Base-by-base conservation (phyloP, 1,140 invertebrate genomes). In the Drosophila saltans region DNA sequence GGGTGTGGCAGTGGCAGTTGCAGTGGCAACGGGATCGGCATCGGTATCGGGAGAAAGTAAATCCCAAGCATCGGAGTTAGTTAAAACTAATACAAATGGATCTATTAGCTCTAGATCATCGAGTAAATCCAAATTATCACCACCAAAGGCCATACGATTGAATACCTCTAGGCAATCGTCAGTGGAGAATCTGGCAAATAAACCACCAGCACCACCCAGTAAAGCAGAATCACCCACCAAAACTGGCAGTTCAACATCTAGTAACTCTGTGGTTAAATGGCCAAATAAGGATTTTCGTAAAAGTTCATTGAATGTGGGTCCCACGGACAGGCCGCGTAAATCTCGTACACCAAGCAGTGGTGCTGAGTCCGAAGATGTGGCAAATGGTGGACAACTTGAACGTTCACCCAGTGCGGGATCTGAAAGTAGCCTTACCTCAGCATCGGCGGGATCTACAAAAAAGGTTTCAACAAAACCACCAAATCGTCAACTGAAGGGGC, bases 251-350 rank as follows among this genome's bases (percentile, higher is more conserved):
- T 73, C 84, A n/a, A 74, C 66, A 10, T 67, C 76, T 0, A 65
- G 72, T 3, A 82, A 67, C 24, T 72, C 93, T 9, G 93, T 59
- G 93, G 78, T 78, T 0, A 94, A 94, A 64, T 86, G 82, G 82
- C 93, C 94, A 5, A 96, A 96, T 88, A 96, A 96, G 92, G 96
- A 96, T 85, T 96, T 96, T 80, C 93, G 96, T 9, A 96, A 97
- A 90, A 96, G 96, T 0, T 94, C 95, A 0, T 90, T 96, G 7
- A 97, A 96, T 86, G 96, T 96, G 93, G 94, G 94, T 66, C 92
- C 91, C 40, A 93, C 93, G 0, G 93, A 92, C 21, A 88, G 92
- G 39, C 81, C 91, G 0, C 92, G 92, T 21, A 90, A 91, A 56
- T 91, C 85, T 0, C 76, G 90, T 28, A 91, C 91, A 11, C 86